Base-by-base conservation (phyloP, 2,888 invertebrate species). In the Pristionchus japonicus region DNA sequence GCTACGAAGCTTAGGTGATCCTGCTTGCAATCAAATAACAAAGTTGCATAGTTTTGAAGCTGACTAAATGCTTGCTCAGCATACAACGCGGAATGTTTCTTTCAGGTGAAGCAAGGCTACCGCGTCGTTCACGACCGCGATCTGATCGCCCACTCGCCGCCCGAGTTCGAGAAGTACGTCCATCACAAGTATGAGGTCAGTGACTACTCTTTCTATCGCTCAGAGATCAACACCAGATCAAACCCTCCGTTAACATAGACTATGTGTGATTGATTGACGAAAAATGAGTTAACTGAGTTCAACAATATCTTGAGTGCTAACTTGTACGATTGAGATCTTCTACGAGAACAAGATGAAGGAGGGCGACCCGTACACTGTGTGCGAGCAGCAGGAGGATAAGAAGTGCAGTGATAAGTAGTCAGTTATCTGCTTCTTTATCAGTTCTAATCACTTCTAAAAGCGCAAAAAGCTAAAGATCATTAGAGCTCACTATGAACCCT, bases 341-440 rank as follows among this genome's bases (percentile, higher is more conserved):
- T 92, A 92, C 88, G 84, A 92, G 88, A 92, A 92, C 89, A 89
- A 92, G 57, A 92, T 92, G 92, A 84, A 84, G 57, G 85, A 88
- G n/a, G 85, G 80, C 2, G 89, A 89, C 17, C 80, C 88, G 49
- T 91, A 87, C 86, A 88, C 88, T 34, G 90, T 90, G 43, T 91
- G 91, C 82, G 84, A 87, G 23, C 87, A 86, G 17, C 90, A 91
- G 80, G 91, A 91, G 82, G 88, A 40, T 88, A 87, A n/a, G 57
- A 88, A 6, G 89, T 84, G 91, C 86, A 90, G 90, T 20, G 90
- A 84, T 27, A 37, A 67, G 61, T 86, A 40, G 86, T 86, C 15
- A 4, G 84, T 61, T 80, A n/a, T 61, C 7, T 23, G 27, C 27
- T 1, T 31, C 9, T n/a, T n/a, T 27, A 27, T 61, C n/a, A n/a